Evolutionary conservation across 2,113 vertebrate species (phyloP).

Genomic region (Craseonycteris thonglongyai): DNA sequence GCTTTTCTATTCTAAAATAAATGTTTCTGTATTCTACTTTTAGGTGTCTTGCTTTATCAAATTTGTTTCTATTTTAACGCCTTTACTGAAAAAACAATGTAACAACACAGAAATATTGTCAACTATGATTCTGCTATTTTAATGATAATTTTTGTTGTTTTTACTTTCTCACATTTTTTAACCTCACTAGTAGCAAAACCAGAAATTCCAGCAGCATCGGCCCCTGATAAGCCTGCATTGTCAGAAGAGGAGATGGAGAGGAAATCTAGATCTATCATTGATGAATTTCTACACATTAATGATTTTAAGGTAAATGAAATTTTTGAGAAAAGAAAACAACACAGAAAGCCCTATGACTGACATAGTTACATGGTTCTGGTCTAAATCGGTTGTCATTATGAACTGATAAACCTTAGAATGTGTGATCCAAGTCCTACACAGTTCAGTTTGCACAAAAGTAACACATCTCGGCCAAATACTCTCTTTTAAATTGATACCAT

Average conservation of each 20-base stretch:
- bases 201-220: slow-evolving; percentile 78
- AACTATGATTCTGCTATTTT: neutral
- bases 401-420: neutral
- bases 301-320: slow-evolving; percentile 90
- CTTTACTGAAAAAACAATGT: neutral
- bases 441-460: neutral
- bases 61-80: neutral
- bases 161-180: neutral
- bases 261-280: slow-evolving; percentile 95
- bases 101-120: neutral
- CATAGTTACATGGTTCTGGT: neutral
- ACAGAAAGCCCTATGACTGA: neutral
- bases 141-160: slow-evolving; percentile 19
- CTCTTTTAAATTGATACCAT: neutral
- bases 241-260: slow-evolving; percentile 93
- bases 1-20: neutral
- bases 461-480: neutral
- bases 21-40: neutral
- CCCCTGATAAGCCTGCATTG: slow-evolving; percentile 78
- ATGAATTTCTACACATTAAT: slow-evolving; percentile 98
- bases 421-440: neutral
- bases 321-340: neutral
- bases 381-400: neutral
- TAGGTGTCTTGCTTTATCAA: neutral
- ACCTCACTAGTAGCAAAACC: slow-evolving; percentile 79